phyloP scores from a whole-genome alignment of 2,797 vertebrate genomes.

The Phalloptychus januarius region DNA sequence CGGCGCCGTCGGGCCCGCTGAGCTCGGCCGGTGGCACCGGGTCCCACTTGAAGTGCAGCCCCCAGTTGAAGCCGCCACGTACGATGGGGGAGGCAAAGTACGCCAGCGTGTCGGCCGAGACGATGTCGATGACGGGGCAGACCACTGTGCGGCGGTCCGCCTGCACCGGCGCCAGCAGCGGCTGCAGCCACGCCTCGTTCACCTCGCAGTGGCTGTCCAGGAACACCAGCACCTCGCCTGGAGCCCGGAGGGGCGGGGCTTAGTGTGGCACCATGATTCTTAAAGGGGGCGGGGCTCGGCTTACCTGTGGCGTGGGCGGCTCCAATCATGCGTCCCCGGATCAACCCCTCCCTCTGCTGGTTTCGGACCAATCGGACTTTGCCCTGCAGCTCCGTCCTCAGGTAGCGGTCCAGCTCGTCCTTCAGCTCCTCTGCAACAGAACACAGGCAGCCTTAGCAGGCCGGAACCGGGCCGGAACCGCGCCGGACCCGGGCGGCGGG shows the following conservation, averaged over 20 bases:
- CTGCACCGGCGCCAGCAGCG: conserved; percentile 84
- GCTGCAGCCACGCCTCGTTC: conserved; percentile 91
- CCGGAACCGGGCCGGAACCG: not conserved
- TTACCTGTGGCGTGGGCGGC: conserved; percentile 92
- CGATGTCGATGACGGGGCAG: conserved; percentile 97
- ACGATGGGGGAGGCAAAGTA: conserved; percentile 95
- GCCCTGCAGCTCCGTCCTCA: conserved; percentile 81
- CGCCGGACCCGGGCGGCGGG: not conserved
- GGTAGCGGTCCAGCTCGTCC: conserved; percentile 83
- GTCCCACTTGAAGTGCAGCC: conserved; percentile 98
- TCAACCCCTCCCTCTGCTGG: conserved; percentile 89
- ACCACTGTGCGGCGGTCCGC: conserved; percentile 85
- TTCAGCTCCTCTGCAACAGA: conserved; percentile 87
- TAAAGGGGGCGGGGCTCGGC: too few species aligned
- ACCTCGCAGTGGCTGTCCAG: conserved; percentile 98
- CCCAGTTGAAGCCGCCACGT: conserved; percentile 97
- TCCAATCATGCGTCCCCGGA: conserved; percentile 95
- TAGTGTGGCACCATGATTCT: too few species aligned
- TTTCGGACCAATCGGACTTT: conserved; percentile 91
- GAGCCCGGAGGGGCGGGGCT: not conserved
- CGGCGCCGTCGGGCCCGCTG: conserved; percentile 81
- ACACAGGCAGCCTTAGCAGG: not conserved
- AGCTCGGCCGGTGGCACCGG: conserved; percentile 89
- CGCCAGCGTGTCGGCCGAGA: conserved; percentile 92
- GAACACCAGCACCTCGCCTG: conserved; percentile 94